Percentiles rank a stretch among this genome's conserved stretches.
phyloP scores from a whole-genome alignment of 2,888 invertebrate species.

The Fabriciana adippe region DNA sequence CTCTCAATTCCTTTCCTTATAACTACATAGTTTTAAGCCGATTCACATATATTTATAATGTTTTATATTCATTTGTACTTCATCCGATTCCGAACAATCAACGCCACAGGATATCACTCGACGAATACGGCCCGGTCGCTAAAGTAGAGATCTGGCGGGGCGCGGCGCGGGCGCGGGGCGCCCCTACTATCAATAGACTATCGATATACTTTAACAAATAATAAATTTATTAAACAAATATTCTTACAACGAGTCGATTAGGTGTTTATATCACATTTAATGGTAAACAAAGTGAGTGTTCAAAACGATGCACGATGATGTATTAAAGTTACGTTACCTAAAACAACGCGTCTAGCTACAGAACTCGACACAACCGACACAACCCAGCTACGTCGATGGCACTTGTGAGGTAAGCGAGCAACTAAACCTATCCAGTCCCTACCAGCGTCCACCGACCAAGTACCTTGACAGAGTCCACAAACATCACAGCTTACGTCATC shows the following conservation, averaged over 20 bases:
- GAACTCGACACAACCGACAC: slow-evolving; percentile 7
- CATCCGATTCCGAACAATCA: slow-evolving; percentile 49
- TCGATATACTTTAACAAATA: slow-evolving; percentile 18
- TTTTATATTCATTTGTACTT: slow-evolving; percentile 74
- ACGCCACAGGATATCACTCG: slow-evolving; percentile 29
- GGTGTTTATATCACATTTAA: slow-evolving; percentile 18
- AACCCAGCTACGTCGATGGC: slow-evolving; percentile 59
- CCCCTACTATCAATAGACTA: slow-evolving; percentile 14
- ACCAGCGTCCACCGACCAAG: slow-evolving; percentile 45
- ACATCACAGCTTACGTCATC: slow-evolving; percentile 63
- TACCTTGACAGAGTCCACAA: slow-evolving; percentile 66
- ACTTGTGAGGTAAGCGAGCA: slow-evolving; percentile 58
- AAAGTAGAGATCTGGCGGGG: neutral
- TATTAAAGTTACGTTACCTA: slow-evolving; percentile 13
- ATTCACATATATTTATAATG: slow-evolving; percentile 61
- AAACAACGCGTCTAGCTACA: slow-evolving; percentile 1
- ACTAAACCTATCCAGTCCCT: slow-evolving; percentile 51
- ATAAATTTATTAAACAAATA: slow-evolving; percentile 18
- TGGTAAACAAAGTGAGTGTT: slow-evolving; percentile 13
- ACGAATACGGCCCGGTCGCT: neutral
- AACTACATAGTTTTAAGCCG: slow-evolving; percentile 71
- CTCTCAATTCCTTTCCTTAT: slow-evolving; percentile 74
- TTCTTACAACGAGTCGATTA: slow-evolving; percentile 18
- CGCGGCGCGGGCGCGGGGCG: neutral
- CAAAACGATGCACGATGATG: slow-evolving; percentile 15